Evolutionary conservation across 2,888 invertebrate genomes (phyloP).

Genomic region (Torymus aiolomorphi): DNA sequence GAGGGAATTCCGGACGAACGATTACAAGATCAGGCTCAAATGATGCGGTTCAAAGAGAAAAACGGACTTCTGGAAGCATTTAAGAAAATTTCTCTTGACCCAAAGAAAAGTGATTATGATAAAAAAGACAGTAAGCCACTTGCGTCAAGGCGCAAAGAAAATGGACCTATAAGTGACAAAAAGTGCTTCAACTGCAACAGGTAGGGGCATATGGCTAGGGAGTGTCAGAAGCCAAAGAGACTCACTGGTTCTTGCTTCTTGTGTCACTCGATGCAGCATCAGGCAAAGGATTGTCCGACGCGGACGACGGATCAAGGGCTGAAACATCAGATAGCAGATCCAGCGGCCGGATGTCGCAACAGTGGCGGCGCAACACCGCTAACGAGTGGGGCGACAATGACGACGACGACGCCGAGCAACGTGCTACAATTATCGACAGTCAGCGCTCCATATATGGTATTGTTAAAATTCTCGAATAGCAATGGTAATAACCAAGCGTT

Average conservation of each 20-base stretch:
- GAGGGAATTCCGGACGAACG: constrained; percentile 47
- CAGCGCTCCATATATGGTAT: constrained; percentile 17
- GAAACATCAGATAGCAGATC: background rate
- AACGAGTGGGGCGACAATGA: no score
- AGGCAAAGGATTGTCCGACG: constrained; percentile 27
- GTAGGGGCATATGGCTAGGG: constrained; percentile 12
- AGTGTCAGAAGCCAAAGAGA: constrained; percentile 21
- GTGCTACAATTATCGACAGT: no score
- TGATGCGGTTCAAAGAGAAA: constrained; percentile 50
- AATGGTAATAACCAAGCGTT: background rate
- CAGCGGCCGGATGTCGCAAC: background rate
- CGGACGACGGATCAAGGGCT: background rate
- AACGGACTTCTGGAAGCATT: constrained; percentile 56
- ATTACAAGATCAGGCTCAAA: constrained; percentile 58
- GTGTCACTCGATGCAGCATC: constrained; percentile 35
- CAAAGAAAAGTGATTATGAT: constrained; percentile 22
- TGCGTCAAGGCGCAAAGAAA: background rate
- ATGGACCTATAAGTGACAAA: background rate
- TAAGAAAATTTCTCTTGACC: constrained; percentile 42
- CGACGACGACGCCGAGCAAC: background rate
- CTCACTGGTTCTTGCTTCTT: constrained; percentile 40
- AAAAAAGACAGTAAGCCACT: background rate
- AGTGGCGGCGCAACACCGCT: background rate
- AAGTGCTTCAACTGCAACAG: constrained; percentile 47
- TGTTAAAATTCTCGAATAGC: background rate